Evolutionary conservation across 1,140 invertebrate genomes (phyloP).

Genomic region (Procambarus virginalis): DNA sequence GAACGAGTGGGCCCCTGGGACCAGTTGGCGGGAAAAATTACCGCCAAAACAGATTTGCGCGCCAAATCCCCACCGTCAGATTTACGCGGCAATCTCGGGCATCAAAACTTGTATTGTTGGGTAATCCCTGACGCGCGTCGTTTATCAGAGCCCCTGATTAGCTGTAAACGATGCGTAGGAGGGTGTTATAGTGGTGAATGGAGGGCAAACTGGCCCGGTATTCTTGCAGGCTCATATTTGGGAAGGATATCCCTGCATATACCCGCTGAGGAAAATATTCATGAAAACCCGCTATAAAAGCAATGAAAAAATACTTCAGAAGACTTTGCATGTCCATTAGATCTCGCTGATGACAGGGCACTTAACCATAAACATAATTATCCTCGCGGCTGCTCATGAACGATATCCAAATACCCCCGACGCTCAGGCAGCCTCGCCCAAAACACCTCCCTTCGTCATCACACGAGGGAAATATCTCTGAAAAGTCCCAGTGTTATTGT

Average conservation of each 20-base stretch:
- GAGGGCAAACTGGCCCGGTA: too few relatives aligned
- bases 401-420: slow-evolving; percentile 17
- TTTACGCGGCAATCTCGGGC: slow-evolving; percentile 64
- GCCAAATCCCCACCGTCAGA: slow-evolving; percentile 64
- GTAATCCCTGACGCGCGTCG: slow-evolving; percentile 60
- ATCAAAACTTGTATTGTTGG: slow-evolving; percentile 67
- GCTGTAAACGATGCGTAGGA: slow-evolving; percentile 50
- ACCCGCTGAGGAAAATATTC: neutral
- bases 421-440: too few relatives aligned
- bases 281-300: too few relatives aligned
- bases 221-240: too few relatives aligned
- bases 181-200: neutral
- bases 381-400: neutral
- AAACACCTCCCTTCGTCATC: neutral
- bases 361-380: slow-evolving; percentile 23
- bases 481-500: slow-evolving; percentile 4
- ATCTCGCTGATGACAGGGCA: slow-evolving; percentile 9
- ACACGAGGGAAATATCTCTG: neutral
- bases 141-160: slow-evolving; percentile 57
- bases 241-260: neutral
- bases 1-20: slow-evolving; percentile 57
- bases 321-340: slow-evolving; percentile 14
- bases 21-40: slow-evolving; percentile 65
- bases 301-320: too few relatives aligned
- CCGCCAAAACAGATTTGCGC: slow-evolving; percentile 67